Base-by-base conservation (phyloP, 2,888 invertebrate genomes). In the Hemaris fuciformis region DNA sequence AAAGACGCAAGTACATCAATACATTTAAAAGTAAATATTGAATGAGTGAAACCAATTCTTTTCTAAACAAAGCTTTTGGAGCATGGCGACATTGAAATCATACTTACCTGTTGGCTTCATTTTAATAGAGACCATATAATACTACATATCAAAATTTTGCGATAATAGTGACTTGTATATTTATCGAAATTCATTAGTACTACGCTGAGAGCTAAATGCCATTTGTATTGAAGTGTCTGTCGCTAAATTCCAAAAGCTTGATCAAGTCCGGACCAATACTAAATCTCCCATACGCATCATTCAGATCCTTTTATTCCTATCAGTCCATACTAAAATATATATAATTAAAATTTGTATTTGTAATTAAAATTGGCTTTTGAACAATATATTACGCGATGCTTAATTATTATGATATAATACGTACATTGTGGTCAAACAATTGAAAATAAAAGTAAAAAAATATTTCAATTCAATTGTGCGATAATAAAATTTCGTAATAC, bases 271-370 rank as follows among this genome's bases (percentile, higher is more conserved):
- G 62, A 63, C 64, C 62, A 48, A 63, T 56, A 42, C 56, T 31
- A 53, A n/a, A 8, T 60, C 60, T 67, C 72, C 67, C 67, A 66
- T 66, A n/a, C n/a, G n/a, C n/a, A 73, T 67, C 64, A 18, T 48
- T 75, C 79, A 77, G 77, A 77, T 77, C 76, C 65, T 67, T 73
- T 69, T 68, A 70, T 70, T 73, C 64, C 72, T 73, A 77, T 77
- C 79, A 79, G 79, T 79, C 73, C 71, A 62, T 70, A 27, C 18
- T 45, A 45, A 45, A 18, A 31, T 18, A 34, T 43, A 22, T 13
- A 45, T 31, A 7, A 18, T 59, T 43, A 20, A 31, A 45, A 15
- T n/a, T n/a, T n/a, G n/a, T 18, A 34, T 43, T 22, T 13, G 45
- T 31, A 7, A 18, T 59, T 43, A 20, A 31, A 45, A 15, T 18